These are phyloP conservation scores for Acleris cristana DNA, from an alignment of 2,888 invertebrate genomes.

Conservation along the genomic window DNA sequence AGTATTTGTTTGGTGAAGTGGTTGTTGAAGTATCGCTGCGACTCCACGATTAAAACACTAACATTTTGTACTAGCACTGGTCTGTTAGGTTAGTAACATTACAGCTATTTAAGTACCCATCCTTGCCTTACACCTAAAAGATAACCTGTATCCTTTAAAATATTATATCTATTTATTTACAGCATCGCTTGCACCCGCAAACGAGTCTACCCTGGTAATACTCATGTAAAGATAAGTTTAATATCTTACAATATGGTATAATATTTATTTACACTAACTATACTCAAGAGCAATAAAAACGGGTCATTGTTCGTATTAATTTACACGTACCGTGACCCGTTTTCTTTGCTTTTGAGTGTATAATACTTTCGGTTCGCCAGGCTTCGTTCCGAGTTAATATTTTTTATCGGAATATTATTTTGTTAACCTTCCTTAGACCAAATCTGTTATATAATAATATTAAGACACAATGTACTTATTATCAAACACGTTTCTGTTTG, in stretches of 20 bases:
- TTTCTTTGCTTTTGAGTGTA: no score
- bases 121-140: conserved; percentile 27
- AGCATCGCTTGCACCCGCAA: conserved; percentile 30
- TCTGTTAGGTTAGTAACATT: conserved; percentile 36
- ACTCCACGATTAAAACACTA: background rate
- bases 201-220: conserved; percentile 36
- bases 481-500: no score
- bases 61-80: background rate
- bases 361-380: conserved; percentile 39
- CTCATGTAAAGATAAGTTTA: conserved; percentile 29
- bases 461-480: no score
- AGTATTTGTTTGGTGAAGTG: no score
- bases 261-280: conserved; percentile 38
- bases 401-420: no score
- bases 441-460: no score
- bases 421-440: no score
- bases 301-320: no score
- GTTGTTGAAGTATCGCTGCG: no score
- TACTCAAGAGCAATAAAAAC: conserved; percentile 21
- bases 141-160: conserved; percentile 26
- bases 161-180: conserved; percentile 51
- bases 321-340: no score
- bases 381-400: conserved; percentile 37
- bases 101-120: conserved; percentile 43
- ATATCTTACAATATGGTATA: conserved; percentile 20